Evolutionary conservation across 2,888 invertebrate genomes (phyloP).

Genomic region (Venusia cambrica): DNA sequence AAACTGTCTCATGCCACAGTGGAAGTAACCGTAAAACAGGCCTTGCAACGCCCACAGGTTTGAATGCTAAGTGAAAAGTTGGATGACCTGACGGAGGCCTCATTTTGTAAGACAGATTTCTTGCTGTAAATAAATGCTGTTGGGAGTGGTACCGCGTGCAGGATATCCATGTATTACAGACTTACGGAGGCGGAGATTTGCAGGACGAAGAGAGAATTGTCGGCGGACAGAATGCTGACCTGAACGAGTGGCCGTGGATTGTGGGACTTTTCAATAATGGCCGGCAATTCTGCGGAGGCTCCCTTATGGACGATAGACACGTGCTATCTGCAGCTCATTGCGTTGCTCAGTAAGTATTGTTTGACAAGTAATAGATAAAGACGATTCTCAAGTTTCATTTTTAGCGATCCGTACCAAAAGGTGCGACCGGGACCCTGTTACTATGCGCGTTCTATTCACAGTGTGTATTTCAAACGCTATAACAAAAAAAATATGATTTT

Average conservation of each 20-base stretch:
- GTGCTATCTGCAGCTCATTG: conserved; percentile 94
- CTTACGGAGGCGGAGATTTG: conserved; percentile 52
- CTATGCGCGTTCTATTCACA: too few species aligned
- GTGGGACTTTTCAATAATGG: conserved; percentile 91
- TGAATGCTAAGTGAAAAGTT: conserved; percentile 26
- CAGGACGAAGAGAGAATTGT: conserved; percentile 91
- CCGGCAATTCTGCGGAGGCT: conserved; percentile 94
- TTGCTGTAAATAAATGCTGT: neutral
- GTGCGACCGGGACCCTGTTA: neutral
- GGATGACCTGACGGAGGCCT: conserved; percentile 27
- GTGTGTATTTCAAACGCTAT: too few species aligned
- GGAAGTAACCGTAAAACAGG: conserved; percentile 17
- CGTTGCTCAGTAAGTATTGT: conserved; percentile 92
- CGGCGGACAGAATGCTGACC: conserved; percentile 90
- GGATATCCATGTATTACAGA: conserved; percentile 40
- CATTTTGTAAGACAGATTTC: conserved; percentile 21
- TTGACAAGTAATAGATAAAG: too few species aligned
- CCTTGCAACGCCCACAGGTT: conserved; percentile 26
- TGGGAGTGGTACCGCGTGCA: too few species aligned
- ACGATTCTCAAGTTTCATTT: too few species aligned
- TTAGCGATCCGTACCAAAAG: too few species aligned
- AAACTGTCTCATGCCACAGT: too few species aligned
- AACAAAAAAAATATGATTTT: too few species aligned
- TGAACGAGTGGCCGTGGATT: conserved; percentile 93
- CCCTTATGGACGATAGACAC: conserved; percentile 88